Percentiles rank a stretch among this genome's conserved stretches.
phyloP scores from a whole-genome alignment of 2,113 vertebrate genomes.

The Ceyx cyanopectus region DNA sequence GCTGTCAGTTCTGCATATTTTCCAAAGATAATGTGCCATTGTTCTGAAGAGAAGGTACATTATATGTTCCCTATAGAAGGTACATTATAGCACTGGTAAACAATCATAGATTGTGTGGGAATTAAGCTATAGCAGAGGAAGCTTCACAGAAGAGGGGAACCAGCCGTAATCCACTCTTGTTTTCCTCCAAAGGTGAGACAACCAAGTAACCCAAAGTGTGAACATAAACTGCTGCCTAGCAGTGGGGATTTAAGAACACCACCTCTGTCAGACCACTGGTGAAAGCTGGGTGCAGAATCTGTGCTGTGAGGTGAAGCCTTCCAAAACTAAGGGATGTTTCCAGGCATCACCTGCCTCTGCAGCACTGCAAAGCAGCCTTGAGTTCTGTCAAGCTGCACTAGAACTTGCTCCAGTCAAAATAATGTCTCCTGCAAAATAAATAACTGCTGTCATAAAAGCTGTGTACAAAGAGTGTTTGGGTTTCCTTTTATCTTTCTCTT shows the following conservation, averaged over 20 bases:
- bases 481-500: constrained; percentile 58
- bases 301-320: background rate
- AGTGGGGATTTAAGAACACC: background rate
- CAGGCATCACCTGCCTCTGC: background rate
- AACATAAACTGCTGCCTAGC: background rate
- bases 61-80: background rate
- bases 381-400: background rate
- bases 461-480: background rate
- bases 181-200: background rate
- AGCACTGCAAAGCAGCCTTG: background rate
- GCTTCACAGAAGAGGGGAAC: background rate
- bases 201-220: background rate
- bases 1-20: background rate
- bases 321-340: background rate
- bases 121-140: background rate
- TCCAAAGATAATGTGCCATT: background rate
- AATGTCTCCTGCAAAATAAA: constrained; percentile 16
- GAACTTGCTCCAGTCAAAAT: background rate
- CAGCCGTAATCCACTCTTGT: background rate
- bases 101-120: rapidly evolving
- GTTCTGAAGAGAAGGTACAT: background rate
- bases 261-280: background rate
- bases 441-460: background rate
- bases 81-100: background rate
- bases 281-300: background rate